Base-by-base conservation (phyloP, 2,797 vertebrate species). In the Poeciliopsis presidionis region DNA sequence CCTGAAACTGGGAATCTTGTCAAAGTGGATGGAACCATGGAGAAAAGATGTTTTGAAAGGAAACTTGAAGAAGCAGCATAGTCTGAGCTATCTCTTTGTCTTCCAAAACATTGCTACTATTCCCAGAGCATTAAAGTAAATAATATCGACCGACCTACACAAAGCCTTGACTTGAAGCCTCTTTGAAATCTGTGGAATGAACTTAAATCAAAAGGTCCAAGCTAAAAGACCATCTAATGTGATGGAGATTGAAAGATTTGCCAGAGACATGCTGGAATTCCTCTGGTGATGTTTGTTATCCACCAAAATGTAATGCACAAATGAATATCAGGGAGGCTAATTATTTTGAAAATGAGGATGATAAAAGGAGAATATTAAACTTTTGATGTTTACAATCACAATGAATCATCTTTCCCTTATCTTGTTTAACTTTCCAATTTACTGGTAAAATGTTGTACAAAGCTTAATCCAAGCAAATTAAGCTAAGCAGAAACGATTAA, bases 341-440 rank as follows among this genome's bases (percentile, higher is more conserved):
- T 61, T n/a, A 61, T 61, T 61, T 18, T 61, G 59, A 43, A 4
- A 33, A 67, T 78, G 25, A 33, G 57, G 36, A 39, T 9, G 28
- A 65, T 76, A 77, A 53, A 16, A 18, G 61, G 12, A 36, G 46
- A 46, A 73, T 55, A 67, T 67, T 67, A 55, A 20, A 49, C 57
- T 18, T 73, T 63, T 71, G 47, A 73, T 81, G 18, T 78, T 49
- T 45, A 28, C 2, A 4, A 59, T 78, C 53, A 61, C 63, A 70
- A 49, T 67, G 9, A 39, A 67, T 25, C 30, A 41, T 67, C 20
- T 67, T 67, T 67, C 65, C 22, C 39, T 69, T 43, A 43, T 69
- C 65, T 25, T 69, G 36, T 69, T 43, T 69, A 69, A 25, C 65
- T 67, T 67, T 67, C 36, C 11, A 41, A 43, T 43, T 69, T 69